Evolutionary conservation across 1,140 invertebrate genomes (phyloP), one percentile per base, ranked within the genome.

Genomic region (Rhopalosiphum maidis): DNA sequence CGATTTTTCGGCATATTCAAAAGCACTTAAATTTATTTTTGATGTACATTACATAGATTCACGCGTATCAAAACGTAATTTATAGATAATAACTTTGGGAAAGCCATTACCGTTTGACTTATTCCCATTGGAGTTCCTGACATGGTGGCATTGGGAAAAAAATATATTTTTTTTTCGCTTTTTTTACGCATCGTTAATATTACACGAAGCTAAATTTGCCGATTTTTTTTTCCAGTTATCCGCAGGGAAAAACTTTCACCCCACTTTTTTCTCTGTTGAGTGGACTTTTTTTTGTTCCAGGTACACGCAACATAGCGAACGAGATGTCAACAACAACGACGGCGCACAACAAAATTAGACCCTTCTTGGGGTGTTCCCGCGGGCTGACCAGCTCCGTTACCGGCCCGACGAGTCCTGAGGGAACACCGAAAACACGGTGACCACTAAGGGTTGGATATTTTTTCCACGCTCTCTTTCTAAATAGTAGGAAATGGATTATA

Each of bases 241-340:
- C 91, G n/a, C 91, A 83, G 91, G 91, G 91, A 92, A 92, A 92
- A 92, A 82, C 91, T 82, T 92, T 83, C 88, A 89, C 88, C 91
- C 60, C 91, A 83, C 9, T 91, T 92, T 83, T 92, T 92, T 83
- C 41, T 91, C 55, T 35, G 68, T 83, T 35, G 77, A 92, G 68
- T 51, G 91, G 68, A 77, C 68, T 92, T 92, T 91, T 91, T 92
- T 92, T 55, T 51, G 87, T 89, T 51, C n/a, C 68, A 82, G 60
- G 60, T 92, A 92, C 77, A 92, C 91, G n/a, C 77, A 51, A 92
- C 91, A 92, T 8, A 82, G 77, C 77, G 68, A 92, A 92, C 91
- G 91, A 92, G 91, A 92, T 92, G 91, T 92, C 91, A 92, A 92
- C 91, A 92, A 92, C 91, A 48, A 91, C 91, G 91, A 85, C 77